Percentiles rank a stretch among this genome's conserved stretches.
These are phyloP conservation scores for Mylabris sibirica DNA, from an alignment of 2,888 invertebrate genomes.

Conservation along the genomic window DNA sequence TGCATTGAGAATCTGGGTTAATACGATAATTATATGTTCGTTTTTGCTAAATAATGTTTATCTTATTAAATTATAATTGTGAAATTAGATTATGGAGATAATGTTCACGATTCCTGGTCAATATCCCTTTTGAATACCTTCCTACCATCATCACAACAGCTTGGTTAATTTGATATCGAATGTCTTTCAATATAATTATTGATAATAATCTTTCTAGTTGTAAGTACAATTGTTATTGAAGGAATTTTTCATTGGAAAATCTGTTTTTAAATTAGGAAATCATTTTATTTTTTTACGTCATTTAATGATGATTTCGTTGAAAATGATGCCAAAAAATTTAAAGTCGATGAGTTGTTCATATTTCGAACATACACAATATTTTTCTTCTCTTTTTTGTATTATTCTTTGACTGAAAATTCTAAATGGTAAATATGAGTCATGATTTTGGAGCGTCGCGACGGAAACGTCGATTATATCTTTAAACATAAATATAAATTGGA, in stretches of 20 bases:
- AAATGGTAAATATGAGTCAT: slow-evolving; percentile 26
- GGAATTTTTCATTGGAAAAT: neutral
- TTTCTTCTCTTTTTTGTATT: neutral
- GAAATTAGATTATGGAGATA: neutral
- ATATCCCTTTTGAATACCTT: neutral
- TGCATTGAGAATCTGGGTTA: neutral
- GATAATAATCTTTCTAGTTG: neutral
- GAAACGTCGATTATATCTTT: slow-evolving; percentile 24
- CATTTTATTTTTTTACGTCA: slow-evolving; percentile 3
- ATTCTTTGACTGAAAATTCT: slow-evolving; percentile 15
- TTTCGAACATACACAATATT: neutral
- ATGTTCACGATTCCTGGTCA: neutral
- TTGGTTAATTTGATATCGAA: neutral
- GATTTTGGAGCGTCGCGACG: slow-evolving; percentile 33
- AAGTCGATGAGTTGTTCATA: slow-evolving; percentile 5
- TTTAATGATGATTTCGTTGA: neutral
- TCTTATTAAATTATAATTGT: neutral
- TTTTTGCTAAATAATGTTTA: neutral
- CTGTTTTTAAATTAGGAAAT: neutral
- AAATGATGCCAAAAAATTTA: slow-evolving; percentile 4
- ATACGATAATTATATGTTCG: neutral
- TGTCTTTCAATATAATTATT: neutral
- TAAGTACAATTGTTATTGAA: neutral
- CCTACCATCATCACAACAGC: neutral
- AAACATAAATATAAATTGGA: slow-evolving; percentile 10